Percentiles rank a stretch among this genome's conserved stretches.
Conservation (phyloP, 2,113 vertebrate genomes). For the Lagopus leucura region DNA sequence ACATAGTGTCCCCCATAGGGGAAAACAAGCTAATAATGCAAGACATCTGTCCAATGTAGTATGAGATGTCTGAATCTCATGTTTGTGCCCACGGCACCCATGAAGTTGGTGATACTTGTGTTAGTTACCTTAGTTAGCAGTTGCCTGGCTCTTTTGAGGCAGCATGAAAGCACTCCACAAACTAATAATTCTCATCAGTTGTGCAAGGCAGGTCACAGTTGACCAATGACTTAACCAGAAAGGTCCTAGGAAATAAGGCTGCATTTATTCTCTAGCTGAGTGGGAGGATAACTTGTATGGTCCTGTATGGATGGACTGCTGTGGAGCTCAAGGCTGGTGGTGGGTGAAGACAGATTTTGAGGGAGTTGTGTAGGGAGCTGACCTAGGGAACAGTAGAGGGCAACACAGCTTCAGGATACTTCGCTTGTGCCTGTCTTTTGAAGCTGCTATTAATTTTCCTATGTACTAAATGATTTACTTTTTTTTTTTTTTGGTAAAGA, state of each 20-base stretch:
- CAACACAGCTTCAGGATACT: not conserved
- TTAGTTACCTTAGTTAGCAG: not conserved
- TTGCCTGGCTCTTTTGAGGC: not conserved
- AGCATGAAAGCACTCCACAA: not conserved
- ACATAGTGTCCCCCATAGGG: not conserved
- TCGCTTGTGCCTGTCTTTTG: not conserved
- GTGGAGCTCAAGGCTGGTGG: not conserved
- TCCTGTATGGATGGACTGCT: not conserved
- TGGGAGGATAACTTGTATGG: not conserved
- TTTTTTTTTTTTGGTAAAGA: not conserved
- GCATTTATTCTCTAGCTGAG: not conserved
- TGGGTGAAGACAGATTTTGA: not conserved
- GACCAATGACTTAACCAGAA: not conserved
- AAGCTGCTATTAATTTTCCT: not conserved
- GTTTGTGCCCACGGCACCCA: not conserved
- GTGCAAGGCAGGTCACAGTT: not conserved
- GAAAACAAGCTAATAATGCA: not conserved
- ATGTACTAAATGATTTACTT: conserved; percentile 9
- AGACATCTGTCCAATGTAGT: not conserved
- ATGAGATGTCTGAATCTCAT: not conserved
- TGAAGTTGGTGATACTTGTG: not conserved
- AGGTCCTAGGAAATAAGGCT: not conserved
- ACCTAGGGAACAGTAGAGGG: conserved; percentile 14
- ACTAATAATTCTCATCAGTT: not conserved
- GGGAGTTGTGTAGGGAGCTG: not conserved